Conservation (phyloP, 2,113 vertebrate species). For the Anguilla japonica region DNA sequence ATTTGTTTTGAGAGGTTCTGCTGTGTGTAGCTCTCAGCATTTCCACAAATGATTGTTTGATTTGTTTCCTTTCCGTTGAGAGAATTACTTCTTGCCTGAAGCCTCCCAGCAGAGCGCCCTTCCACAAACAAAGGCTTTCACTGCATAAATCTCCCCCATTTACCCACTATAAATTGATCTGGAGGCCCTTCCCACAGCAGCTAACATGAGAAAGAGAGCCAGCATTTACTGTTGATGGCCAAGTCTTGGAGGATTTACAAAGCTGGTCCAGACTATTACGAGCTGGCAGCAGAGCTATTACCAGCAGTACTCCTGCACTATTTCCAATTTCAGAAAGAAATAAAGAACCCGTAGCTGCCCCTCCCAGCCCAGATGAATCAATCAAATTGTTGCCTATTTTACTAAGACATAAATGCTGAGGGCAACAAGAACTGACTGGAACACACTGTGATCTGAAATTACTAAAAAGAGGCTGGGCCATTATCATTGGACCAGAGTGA, state of each 20-base stretch:
- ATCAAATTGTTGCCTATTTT: neutral
- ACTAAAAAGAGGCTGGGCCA: neutral
- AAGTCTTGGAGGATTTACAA: slow-evolving; percentile 18
- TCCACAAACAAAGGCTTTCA: slow-evolving; percentile 3
- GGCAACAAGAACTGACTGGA: neutral
- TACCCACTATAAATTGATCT: slow-evolving; percentile 19
- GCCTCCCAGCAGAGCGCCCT: neutral
- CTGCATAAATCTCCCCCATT: slow-evolving; percentile 13
- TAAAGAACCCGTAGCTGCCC: neutral
- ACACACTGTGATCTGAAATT: neutral
- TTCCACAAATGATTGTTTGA: slow-evolving; percentile 3
- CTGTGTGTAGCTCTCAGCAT: neutral
- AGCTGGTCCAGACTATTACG: neutral
- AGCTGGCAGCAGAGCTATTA: neutral
- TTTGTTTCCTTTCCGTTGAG: slow-evolving; percentile 12
- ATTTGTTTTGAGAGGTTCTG: slow-evolving; percentile 9
- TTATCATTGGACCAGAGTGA: neutral
- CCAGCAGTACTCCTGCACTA: no score
- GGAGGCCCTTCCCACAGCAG: slow-evolving; percentile 1
- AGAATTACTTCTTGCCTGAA: slow-evolving; percentile 8
- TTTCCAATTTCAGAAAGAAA: slow-evolving; percentile 9
- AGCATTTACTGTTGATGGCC: neutral
- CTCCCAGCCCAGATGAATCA: neutral
- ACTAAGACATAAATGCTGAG: slow-evolving; percentile 10
- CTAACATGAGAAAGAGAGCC: neutral